Evolutionary conservation across 2,113 vertebrate genomes (phyloP).

Genomic region (Chiloscyllium plagiosum): DNA sequence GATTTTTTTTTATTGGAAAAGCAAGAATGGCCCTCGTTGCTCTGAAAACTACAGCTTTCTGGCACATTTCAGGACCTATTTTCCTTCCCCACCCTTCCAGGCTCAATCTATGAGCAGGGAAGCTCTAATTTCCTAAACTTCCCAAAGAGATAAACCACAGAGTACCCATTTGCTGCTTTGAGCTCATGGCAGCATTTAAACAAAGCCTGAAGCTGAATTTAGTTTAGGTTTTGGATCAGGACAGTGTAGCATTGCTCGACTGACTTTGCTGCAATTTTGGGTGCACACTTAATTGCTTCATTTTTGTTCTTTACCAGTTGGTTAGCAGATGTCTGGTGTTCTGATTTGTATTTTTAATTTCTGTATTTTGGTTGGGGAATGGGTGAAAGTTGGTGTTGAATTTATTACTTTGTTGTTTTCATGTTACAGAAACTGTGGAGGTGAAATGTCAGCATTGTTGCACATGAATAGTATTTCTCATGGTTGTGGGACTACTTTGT

Average conservation of each 20-base stretch:
- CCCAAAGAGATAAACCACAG: background rate
- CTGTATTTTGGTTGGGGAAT: background rate
- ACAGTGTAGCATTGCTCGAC: background rate
- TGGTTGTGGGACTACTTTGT: background rate
- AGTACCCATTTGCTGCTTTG: background rate
- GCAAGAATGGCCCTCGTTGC: background rate
- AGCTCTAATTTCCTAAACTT: background rate
- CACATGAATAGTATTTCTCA: background rate
- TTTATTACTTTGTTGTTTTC: background rate
- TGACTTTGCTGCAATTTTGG: background rate
- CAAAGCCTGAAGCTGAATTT: background rate
- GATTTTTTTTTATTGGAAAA: background rate
- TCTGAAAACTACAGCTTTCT: background rate
- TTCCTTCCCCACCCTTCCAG: background rate
- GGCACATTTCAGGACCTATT: background rate
- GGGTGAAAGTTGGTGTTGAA: background rate
- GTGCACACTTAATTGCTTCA: background rate
- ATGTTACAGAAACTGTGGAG: background rate
- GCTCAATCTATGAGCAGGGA: background rate
- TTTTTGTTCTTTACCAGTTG: background rate
- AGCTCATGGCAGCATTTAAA: background rate
- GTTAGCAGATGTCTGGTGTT: background rate
- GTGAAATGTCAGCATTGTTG: slow-evolving; percentile 7
- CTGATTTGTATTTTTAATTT: background rate
- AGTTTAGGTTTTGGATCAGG: background rate